Conservation (phyloP, 2,797 vertebrate species). For the Rallus crepitans region DNA sequence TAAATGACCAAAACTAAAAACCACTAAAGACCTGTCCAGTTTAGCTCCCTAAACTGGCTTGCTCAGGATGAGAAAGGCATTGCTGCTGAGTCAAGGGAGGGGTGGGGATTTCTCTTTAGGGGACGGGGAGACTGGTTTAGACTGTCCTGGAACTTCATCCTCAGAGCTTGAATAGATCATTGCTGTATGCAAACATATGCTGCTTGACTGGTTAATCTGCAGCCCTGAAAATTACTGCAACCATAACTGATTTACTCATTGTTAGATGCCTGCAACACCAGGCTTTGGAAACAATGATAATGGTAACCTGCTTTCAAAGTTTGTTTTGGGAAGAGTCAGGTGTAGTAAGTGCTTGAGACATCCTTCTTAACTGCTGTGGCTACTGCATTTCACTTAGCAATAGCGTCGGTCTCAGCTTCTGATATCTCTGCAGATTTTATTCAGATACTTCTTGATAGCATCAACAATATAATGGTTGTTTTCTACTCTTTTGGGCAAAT, state of each 20-base stretch:
- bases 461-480: not conserved
- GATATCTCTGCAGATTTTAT: not conserved
- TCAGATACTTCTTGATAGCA: not conserved
- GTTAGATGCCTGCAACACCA: not conserved
- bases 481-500: not conserved
- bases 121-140: conserved; percentile 2
- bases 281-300: not conserved
- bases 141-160: conserved; percentile 26
- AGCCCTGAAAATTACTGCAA: conserved; percentile 34
- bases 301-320: not conserved
- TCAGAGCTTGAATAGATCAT: not conserved
- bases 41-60: conserved; percentile 22
- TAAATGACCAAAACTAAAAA: not conserved
- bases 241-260: conserved; percentile 39
- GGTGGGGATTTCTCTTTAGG: conserved; percentile 8
- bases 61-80: not conserved
- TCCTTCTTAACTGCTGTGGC: not conserved
- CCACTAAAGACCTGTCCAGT: not conserved
- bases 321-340: conserved; percentile 2
- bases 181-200: conserved; percentile 35
- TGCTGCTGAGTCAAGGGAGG: not conserved
- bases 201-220: conserved; percentile 51
- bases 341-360: not conserved
- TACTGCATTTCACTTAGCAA: not conserved
- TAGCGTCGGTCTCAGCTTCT: not conserved